Conservation (phyloP, 2,113 vertebrate genomes). For the Prunella himalayana region DNA sequence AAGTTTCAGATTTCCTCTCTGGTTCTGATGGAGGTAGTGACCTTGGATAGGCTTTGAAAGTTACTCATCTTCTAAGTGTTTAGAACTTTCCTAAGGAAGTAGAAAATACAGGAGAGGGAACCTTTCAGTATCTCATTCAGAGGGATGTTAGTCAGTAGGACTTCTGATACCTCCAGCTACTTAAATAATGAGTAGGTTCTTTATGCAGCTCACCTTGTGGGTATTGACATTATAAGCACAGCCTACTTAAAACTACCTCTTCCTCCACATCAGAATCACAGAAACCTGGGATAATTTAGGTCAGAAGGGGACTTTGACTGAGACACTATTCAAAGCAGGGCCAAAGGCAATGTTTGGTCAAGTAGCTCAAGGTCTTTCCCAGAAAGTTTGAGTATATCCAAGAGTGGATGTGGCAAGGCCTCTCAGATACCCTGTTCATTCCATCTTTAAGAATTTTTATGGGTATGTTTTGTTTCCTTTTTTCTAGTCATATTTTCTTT, state of each 20-base stretch:
- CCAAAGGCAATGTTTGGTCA: neutral
- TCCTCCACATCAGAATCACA: neutral
- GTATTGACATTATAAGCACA: neutral
- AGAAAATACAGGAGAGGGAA: neutral
- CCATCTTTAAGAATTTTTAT: neutral
- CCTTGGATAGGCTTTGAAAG: neutral
- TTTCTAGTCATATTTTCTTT: neutral
- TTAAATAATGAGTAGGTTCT: neutral
- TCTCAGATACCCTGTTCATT: neutral
- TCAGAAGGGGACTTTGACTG: neutral
- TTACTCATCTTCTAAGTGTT: neutral
- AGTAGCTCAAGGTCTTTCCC: neutral
- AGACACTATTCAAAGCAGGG: neutral
- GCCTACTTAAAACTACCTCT: neutral
- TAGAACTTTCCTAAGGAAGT: neutral
- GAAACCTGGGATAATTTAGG: neutral
- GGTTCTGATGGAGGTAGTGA: neutral
- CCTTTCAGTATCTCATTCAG: neutral
- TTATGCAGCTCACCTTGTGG: neutral
- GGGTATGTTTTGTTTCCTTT: neutral
- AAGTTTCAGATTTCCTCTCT: neutral
- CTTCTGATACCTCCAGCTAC: neutral
- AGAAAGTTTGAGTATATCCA: neutral
- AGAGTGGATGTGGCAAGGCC: neutral
- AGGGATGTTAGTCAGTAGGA: neutral